phyloP scores from a whole-genome alignment of 2,888 invertebrate species.

The Lasioglossum oenotherae region DNA sequence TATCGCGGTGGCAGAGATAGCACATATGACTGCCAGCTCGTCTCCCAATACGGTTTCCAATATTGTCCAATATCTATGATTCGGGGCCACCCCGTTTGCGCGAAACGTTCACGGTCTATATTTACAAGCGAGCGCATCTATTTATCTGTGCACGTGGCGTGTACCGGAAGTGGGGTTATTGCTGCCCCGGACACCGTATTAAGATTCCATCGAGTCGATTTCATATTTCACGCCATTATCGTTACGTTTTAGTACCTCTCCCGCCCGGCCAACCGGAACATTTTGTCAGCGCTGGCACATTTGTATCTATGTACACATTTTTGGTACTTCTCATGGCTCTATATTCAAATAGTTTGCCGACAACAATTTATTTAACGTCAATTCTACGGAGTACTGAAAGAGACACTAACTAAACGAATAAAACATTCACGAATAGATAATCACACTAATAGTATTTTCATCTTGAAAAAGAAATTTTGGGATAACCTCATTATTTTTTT shows the following conservation, averaged over 20 bases:
- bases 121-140: slow-evolving; percentile 33
- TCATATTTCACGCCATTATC: slow-evolving; percentile 40
- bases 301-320: not conserved
- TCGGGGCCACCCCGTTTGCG: slow-evolving; percentile 46
- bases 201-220: slow-evolving; percentile 31
- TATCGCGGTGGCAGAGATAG: not conserved
- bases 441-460: too few relatives aligned
- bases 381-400: too few relatives aligned
- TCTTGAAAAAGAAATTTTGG: too few relatives aligned
- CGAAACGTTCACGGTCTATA: slow-evolving; percentile 43
- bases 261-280: not conserved
- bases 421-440: too few relatives aligned
- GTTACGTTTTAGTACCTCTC: slow-evolving; percentile 33
- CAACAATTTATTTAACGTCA: not conserved
- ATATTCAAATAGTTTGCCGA: not conserved
- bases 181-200: slow-evolving; percentile 15
- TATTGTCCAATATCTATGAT: slow-evolving; percentile 65
- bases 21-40: slow-evolving; percentile 32
- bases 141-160: slow-evolving; percentile 15
- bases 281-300: slow-evolving; percentile 16
- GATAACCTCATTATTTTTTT: too few relatives aligned
- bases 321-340: not conserved
- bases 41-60: slow-evolving; percentile 57
- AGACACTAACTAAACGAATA: too few relatives aligned
- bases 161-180: slow-evolving; percentile 35